phyloP scores from a whole-genome alignment of 2,888 invertebrate species.

The Galerucella nymphaeae region DNA sequence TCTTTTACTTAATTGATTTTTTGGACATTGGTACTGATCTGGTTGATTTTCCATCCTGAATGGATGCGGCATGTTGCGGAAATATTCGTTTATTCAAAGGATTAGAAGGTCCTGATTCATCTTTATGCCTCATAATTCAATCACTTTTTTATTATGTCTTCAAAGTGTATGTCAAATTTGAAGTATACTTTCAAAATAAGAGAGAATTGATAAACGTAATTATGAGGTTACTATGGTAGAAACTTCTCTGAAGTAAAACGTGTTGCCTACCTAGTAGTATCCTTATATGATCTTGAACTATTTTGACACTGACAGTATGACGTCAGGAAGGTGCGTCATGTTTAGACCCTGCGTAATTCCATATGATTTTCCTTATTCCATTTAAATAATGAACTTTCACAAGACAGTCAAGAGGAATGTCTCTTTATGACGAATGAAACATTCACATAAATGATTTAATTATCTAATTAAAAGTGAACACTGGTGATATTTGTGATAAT shows the following conservation, averaged over 20 bases:
- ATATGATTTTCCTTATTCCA: constrained; percentile 53
- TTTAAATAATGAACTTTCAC: constrained; percentile 54
- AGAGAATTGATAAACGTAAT: too few species aligned
- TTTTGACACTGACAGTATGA: constrained; percentile 21
- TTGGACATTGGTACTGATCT: background rate
- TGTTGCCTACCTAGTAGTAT: constrained; percentile 9
- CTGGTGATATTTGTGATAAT: constrained; percentile 44
- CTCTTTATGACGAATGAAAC: constrained; percentile 45
- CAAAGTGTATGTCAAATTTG: background rate
- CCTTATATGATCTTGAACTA: background rate
- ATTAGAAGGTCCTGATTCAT: background rate
- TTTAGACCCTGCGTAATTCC: constrained; percentile 41
- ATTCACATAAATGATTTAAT: constrained; percentile 41
- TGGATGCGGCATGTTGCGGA: background rate
- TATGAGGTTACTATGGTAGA: background rate
- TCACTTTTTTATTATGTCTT: too few species aligned
- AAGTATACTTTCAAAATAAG: background rate
- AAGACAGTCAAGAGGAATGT: constrained; percentile 42
- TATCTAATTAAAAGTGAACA: constrained; percentile 42
- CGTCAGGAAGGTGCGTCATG: constrained; percentile 39
- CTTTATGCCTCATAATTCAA: background rate
- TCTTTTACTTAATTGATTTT: background rate
- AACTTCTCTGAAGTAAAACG: background rate
- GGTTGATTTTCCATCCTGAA: background rate
- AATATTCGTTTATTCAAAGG: background rate